Base-by-base conservation (phyloP, 1,140 invertebrate genomes). In the Drosophila grimshawi region DNA sequence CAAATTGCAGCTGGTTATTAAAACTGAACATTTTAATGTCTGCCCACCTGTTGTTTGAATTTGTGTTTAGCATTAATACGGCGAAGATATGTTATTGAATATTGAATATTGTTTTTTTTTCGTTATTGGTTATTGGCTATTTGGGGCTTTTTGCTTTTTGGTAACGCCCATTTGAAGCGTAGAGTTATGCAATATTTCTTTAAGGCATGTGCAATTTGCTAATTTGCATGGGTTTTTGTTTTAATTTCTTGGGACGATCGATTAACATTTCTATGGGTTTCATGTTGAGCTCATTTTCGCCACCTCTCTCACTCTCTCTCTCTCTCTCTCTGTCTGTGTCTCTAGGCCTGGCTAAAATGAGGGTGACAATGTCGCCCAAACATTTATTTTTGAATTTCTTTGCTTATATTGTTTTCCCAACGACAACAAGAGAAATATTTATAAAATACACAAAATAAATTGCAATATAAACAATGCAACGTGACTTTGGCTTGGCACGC, bases 401-500 rank as follows among this genome's bases (percentile, higher is more conserved):
- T 74, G 19, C 19, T 51, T 48, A 37, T 39, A 52, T 62, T 43
- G 52, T 53, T 41, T 72, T 81, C 53, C 11, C 29, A 11, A 5
- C 10, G 29, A 33, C 29, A 53, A 49, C 37, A 68, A 19, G 19
- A 19, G 19, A 74, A 77, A 78, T 41, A 71, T 78, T 81, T 81
- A 64, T 75, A 71, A 81, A 82, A 63, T 55, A 67, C 61, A 80
- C 55, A 77, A 73, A 62, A 76, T 61, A 76, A 75, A 70, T 75
- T 69, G 72, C 41, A 64, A 73, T 67, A 69, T 62, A 59, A 66
- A 49, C 66, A 86, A 85, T 76, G 30, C 65, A 81, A 65, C 71
- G 67, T 86, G 78, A 81, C 64, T 86, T 76, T 80, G 66, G 51
- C 59, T 45, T 68, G 67, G 57, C 80, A 83, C 76, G 80, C 80